Evolutionary conservation across 2,797 vertebrate genomes (phyloP).

Genomic region (Decapterus maruadsi): DNA sequence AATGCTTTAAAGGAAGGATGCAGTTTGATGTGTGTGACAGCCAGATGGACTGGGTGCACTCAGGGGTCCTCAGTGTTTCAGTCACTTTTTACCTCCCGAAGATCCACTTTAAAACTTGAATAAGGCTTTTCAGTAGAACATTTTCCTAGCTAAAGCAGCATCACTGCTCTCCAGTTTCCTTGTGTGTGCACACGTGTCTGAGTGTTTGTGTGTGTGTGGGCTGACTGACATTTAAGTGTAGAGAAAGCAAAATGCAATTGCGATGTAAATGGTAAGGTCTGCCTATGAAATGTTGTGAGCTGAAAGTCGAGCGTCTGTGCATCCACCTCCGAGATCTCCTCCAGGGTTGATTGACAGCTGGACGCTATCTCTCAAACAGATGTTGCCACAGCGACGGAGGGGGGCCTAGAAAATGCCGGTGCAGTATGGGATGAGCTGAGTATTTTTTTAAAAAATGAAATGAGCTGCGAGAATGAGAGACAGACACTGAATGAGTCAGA

Average conservation of each 20-base stretch:
- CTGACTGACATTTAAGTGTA: slow-evolving; percentile 41
- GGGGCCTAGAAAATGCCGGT: slow-evolving; percentile 24
- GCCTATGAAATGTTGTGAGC: slow-evolving; percentile 20
- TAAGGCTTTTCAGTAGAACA: slow-evolving; percentile 45
- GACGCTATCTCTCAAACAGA: slow-evolving; percentile 52
- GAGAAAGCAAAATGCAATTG: slow-evolving; percentile 40
- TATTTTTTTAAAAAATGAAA: slow-evolving; percentile 38
- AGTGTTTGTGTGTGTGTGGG: slow-evolving; percentile 1
- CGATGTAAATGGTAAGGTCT: slow-evolving; percentile 47
- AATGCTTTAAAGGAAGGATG: slow-evolving; percentile 44
- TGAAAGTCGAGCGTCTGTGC: slow-evolving; percentile 37
- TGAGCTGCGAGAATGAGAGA: slow-evolving; percentile 35
- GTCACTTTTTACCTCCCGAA: slow-evolving; percentile 38
- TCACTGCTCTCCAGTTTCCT: slow-evolving; percentile 3
- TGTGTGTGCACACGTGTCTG: slow-evolving; percentile 22
- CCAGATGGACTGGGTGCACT: slow-evolving; percentile 13
- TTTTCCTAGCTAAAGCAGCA: slow-evolving; percentile 40
- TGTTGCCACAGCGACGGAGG: slow-evolving; percentile 44
- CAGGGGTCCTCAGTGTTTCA: background rate
- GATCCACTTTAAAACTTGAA: slow-evolving; percentile 41
- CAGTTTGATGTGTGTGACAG: slow-evolving; percentile 48
- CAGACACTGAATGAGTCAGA: slow-evolving; percentile 25
- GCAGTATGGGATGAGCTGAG: slow-evolving; percentile 28
- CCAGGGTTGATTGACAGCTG: slow-evolving; percentile 65
- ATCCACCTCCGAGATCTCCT: slow-evolving; percentile 51